Base-by-base conservation (phyloP, 2,113 vertebrate genomes). In the Crypturellus undulatus region DNA sequence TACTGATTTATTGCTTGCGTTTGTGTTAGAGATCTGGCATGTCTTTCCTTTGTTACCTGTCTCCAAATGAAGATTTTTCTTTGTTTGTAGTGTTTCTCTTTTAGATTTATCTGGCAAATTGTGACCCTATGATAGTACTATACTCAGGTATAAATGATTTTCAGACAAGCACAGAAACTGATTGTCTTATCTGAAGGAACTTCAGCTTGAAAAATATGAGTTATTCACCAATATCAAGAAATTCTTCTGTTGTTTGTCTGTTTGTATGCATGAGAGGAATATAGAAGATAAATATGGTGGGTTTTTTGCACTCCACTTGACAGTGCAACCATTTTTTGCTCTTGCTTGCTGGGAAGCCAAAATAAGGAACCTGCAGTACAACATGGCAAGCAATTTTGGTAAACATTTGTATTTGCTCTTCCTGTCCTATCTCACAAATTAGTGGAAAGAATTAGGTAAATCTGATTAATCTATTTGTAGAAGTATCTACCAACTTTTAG, bases 321-420 rank as follows among this genome's bases (percentile, higher is more conserved):
- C 73, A 76, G 43, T 72, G 95, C 87, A 70, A 96, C 91, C 40
- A 97, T 97, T 81, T 98, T 98, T 72, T 98, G 83, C 96, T 99
- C 47, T 97, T 98, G 45, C 97, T 98, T 83, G 98, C 98, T 70
- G 97, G 98, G 59, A 97, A 99, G 65, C 97, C 12, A 98, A 21
- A 96, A 98, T 91, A 97, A 86, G 32, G 98, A 99, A 86, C 93
- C 96, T 22, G 95, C 98, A 87, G 92, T 98, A 13, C 95, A 98
- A 59, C 94, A 97, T 10, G 97, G 97, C 98, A 97, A 96, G 89
- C 3, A 79, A 22, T 79, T 45, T 47, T 34, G n/a, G 4, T 72
- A 81, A 69, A 81, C 59, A 69, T 14, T 3, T 70, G 10, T 8
- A 32, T 14, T 42, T 64, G 58, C 18, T 64, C 64, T 89, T 14